Conservation (phyloP, 2,888 invertebrate genomes). For the Microctonus hyperodae region DNA sequence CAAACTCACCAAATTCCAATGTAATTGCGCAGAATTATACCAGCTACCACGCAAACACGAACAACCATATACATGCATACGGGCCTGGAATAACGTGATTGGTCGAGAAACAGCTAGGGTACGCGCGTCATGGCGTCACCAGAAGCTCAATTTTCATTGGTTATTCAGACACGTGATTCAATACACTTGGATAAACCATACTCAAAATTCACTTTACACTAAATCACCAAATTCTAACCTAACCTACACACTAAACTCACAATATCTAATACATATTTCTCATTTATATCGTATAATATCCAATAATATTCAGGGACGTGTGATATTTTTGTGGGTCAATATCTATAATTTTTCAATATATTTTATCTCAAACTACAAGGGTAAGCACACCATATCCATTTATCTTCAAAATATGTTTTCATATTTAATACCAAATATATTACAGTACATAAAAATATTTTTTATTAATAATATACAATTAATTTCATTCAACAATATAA, state of each 20-base stretch:
- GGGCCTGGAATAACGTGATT: constrained; percentile 55
- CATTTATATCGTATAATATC: no score
- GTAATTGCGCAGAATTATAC: constrained; percentile 41
- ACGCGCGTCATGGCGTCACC: constrained; percentile 56
- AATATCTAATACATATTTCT: background rate
- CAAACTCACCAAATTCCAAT: constrained; percentile 50
- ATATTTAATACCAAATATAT: background rate
- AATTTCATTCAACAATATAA: constrained; percentile 47
- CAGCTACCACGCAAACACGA: constrained; percentile 53
- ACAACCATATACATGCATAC: constrained; percentile 56
- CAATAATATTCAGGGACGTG: no score
- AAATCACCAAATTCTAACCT: background rate
- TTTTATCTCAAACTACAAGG: background rate
- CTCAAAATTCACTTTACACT: background rate
- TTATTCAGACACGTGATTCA: constrained; percentile 50
- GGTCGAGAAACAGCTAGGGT: constrained; percentile 44
- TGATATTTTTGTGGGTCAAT: background rate
- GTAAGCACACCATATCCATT: background rate
- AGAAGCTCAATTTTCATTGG: constrained; percentile 45
- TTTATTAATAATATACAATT: constrained; percentile 48
- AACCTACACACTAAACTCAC: background rate
- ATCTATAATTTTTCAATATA: background rate
- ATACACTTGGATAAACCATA: background rate
- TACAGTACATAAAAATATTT: constrained; percentile 41
- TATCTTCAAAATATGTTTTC: background rate